These are phyloP conservation scores for Drosophila bunnanda DNA, from an alignment of 2,888 invertebrate species.

Conservation along the genomic window DNA sequence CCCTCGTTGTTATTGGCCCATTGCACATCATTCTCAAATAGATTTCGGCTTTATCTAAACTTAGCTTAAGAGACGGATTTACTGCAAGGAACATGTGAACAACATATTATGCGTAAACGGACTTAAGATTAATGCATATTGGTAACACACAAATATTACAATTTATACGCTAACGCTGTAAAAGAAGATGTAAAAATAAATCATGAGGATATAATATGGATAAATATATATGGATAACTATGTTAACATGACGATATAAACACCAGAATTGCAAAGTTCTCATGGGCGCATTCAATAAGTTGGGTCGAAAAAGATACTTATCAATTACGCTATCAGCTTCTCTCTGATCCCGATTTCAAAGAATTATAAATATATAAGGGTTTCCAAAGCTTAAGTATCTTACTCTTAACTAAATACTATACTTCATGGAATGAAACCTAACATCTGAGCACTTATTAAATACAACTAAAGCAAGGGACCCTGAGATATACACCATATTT, in stretches of 20 bases:
- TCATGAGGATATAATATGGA: background rate
- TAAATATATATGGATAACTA: background rate
- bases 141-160: conserved; percentile 59
- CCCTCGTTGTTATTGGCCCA: conserved; percentile 28
- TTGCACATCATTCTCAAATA: conserved; percentile 37
- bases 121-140: conserved; percentile 56
- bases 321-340: background rate
- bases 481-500: background rate
- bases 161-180: conserved; percentile 49
- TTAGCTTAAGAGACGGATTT: conserved; percentile 80
- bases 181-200: background rate
- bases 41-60: conserved; percentile 56
- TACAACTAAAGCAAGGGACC: background rate
- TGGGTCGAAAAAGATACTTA: too few species aligned
- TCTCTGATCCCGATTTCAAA: background rate
- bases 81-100: conserved; percentile 78
- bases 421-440: background rate
- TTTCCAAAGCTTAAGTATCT: background rate
- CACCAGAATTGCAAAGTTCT: conserved; percentile 71
- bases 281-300: conserved; percentile 25
- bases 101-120: conserved; percentile 54
- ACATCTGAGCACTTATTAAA: too few species aligned
- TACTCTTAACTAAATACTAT: background rate
- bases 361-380: background rate
- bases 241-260: background rate